Conservation (phyloP, 2,113 vertebrate genomes). For the Takifugu flavidus region DNA sequence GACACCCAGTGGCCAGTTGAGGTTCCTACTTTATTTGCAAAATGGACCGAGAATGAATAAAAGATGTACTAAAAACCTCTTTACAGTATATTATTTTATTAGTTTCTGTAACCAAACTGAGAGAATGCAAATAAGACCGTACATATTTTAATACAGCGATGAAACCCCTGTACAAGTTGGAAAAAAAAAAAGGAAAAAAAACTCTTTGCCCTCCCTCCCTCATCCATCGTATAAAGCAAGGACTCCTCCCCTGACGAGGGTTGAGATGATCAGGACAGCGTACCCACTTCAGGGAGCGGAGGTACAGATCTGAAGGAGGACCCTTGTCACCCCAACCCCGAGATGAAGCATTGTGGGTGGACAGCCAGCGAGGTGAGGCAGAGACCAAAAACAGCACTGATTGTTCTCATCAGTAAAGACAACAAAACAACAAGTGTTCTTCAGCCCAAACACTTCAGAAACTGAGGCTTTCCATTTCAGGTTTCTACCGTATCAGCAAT, state of each 20-base stretch:
- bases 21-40: background rate
- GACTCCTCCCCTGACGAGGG: slow-evolving; percentile 49
- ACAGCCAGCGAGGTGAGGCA: slow-evolving; percentile 57
- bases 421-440: slow-evolving; percentile 60
- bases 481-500: slow-evolving; percentile 42
- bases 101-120: slow-evolving; percentile 99
- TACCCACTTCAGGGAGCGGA: slow-evolving; percentile 49
- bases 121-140: slow-evolving; percentile 99
- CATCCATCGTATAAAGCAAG: slow-evolving; percentile 50
- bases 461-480: slow-evolving; percentile 43
- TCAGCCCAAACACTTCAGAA: slow-evolving; percentile 52
- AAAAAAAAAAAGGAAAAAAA: slow-evolving; percentile 75
- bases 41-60: background rate
- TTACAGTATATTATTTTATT: slow-evolving; percentile 95
- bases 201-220: slow-evolving; percentile 55
- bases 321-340: slow-evolving; percentile 40
- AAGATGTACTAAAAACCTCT: slow-evolving; percentile 1
- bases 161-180: slow-evolving; percentile 98
- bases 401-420: slow-evolving; percentile 62
- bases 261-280: slow-evolving; percentile 37
- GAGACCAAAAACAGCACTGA: slow-evolving; percentile 60
- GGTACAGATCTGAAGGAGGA: slow-evolving; percentile 59
- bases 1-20: slow-evolving; percentile 37
- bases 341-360: slow-evolving; percentile 55
- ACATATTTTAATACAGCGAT: slow-evolving; percentile 99